Evolutionary conservation across 2,113 vertebrate genomes (phyloP), one percentile per base, ranked within the genome.

Genomic region (Boleophthalmus pectinirostris): DNA sequence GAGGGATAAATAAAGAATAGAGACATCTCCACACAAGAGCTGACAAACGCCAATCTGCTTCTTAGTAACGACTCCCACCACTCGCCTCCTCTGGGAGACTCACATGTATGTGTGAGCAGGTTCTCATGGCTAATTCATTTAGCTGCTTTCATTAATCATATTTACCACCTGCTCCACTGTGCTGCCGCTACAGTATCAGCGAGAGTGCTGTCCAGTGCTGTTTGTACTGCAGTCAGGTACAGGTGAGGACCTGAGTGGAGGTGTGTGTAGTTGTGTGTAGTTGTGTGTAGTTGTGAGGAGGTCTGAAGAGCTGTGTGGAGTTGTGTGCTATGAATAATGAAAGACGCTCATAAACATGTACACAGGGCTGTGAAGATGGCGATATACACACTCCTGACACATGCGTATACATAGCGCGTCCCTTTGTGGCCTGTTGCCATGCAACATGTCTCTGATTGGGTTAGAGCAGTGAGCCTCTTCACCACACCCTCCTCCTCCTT

Each of bases 391-490:
- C 88, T 83, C 77, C 85, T 84, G 85, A 89, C 84, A 88, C 82
- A 77, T 70, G 79, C 73, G 70, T 81, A 75, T 70, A 80, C 86
- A 84, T 79, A 79, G 74, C 63, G 13, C 81, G 83, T 89, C 90
- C 91, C 92, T 92, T 87, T 90, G 90, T 90, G 91, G 83, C 85
- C 80, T 68, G 93, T 94, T 94, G 93, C 93, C 92, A 91, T 81
- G 93, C 93, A 94, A 94, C 93, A 92, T 89, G 86, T 89, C 88
- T 89, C 89, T 93, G 92, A 93, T 94, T 93, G 88, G 89, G 93
- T 93, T 94, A 93, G 88, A 77, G 90, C 89, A 90, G 76, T 80
- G 70, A 56, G 66, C 60, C 72, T 82, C 51, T 82, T 80, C 63
- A 85, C 87, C 89, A 88, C 90, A 86, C 88, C 90, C 90, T 58